Percentiles rank a stretch among this genome's conserved stretches.
phyloP scores from a whole-genome alignment of 2,888 invertebrate species.

The Catotricha subobsoleta region DNA sequence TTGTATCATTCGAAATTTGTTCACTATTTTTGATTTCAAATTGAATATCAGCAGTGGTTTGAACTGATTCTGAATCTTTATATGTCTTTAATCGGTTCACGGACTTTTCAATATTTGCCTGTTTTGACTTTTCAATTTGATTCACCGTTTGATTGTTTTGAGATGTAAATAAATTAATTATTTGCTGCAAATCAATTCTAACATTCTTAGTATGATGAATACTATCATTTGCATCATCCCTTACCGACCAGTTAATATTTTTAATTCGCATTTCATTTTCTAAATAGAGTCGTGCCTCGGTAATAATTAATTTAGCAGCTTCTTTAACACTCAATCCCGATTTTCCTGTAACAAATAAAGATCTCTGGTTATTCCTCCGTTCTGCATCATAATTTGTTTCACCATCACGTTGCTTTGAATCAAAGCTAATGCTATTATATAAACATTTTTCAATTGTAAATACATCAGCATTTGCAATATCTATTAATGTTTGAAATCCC shows the following conservation, averaged over 20 bases:
- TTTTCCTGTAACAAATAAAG: conserved; percentile 62
- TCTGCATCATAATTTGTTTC: conserved; percentile 46
- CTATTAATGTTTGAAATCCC: conserved; percentile 58
- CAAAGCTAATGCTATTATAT: conserved; percentile 63
- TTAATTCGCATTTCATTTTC: conserved; percentile 55
- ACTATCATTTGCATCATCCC: no score
- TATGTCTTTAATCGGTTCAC: no score
- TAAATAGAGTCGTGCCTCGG: conserved; percentile 54
- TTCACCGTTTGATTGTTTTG: no score
- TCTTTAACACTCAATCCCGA: conserved; percentile 58
- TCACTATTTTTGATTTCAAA: no score
- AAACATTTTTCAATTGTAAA: conserved; percentile 57
- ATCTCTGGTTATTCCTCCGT: conserved; percentile 48
- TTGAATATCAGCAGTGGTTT: no score
- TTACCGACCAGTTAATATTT: conserved; percentile 55
- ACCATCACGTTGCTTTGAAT: conserved; percentile 53
- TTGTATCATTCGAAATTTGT: no score
- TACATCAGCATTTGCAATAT: conserved; percentile 56
- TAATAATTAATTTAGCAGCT: conserved; percentile 60
- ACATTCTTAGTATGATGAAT: no score
- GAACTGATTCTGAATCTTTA: no score
- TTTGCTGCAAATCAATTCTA: no score
- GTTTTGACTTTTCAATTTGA: conserved; percentile 8
- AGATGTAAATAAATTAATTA: no score
- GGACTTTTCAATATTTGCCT: no score